phyloP scores from a whole-genome alignment of 2,113 vertebrate genomes.

The Smithornis capensis region DNA sequence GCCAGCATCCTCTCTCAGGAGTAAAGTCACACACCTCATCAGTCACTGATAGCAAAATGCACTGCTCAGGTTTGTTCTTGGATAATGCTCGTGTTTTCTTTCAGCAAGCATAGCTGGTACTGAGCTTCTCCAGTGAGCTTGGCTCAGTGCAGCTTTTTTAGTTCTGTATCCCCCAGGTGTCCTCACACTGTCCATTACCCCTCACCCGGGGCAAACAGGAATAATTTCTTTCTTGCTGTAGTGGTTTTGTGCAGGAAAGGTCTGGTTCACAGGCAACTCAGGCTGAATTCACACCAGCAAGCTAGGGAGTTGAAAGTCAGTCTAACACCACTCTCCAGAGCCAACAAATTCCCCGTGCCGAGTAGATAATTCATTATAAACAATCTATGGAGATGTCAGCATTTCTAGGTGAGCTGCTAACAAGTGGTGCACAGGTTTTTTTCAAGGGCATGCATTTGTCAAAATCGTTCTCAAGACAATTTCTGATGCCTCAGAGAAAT shows the following conservation, averaged over 20 bases:
- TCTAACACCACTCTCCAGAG: neutral
- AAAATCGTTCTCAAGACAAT: neutral
- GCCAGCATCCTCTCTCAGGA: neutral
- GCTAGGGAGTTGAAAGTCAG: neutral
- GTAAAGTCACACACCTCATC: neutral
- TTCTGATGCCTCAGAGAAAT: neutral
- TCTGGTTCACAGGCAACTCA: fast-evolving
- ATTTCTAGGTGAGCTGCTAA: neutral
- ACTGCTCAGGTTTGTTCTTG: neutral
- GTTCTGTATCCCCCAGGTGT: neutral
- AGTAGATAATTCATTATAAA: neutral
- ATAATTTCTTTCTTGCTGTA: fast-evolving
- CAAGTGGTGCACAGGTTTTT: neutral
- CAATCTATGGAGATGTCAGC: neutral
- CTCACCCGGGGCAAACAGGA: neutral
- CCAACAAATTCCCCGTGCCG: neutral
- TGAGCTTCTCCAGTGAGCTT: neutral
- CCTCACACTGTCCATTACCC: neutral
- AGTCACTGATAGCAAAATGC: neutral
- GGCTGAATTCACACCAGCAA: neutral
- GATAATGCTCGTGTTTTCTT: fast-evolving
- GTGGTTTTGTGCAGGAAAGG: neutral
- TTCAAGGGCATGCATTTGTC: conserved; percentile 13
- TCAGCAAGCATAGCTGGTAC: neutral
- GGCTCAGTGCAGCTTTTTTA: neutral